Evolutionary conservation across 2,113 vertebrate species (phyloP).

Genomic region (Onychostoma macrolepis): DNA sequence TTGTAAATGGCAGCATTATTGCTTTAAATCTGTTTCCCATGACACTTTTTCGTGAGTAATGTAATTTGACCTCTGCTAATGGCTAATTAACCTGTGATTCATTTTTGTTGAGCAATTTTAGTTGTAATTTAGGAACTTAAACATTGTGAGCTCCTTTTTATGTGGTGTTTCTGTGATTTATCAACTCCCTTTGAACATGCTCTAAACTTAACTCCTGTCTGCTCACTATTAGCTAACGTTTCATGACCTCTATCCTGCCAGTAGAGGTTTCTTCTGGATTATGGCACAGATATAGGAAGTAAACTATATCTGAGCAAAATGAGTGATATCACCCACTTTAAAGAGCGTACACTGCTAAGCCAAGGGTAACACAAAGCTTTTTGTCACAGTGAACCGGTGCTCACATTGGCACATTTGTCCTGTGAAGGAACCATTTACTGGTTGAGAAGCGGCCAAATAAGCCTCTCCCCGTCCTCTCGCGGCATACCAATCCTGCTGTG

Average conservation of each 20-base stretch:
- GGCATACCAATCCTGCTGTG: slow-evolving; percentile 25
- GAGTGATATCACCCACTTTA: neutral
- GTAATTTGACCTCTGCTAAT: slow-evolving; percentile 1
- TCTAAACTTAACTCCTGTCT: neutral
- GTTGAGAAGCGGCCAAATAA: slow-evolving; percentile 6
- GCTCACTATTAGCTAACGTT: neutral
- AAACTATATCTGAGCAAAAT: neutral
- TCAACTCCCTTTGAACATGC: neutral
- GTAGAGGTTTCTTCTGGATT: neutral
- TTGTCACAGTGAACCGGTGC: neutral
- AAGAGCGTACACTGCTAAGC: neutral
- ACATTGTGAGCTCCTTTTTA: neutral
- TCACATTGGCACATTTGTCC: neutral
- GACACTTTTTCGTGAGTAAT: neutral
- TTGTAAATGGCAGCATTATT: neutral
- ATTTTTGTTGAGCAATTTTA: neutral
- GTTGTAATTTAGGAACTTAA: neutral
- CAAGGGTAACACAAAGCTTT: neutral
- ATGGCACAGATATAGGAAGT: neutral
- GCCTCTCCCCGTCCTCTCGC: neutral
- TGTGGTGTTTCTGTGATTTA: neutral
- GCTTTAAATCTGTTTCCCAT: neutral
- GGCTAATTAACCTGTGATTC: neutral
- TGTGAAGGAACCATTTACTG: slow-evolving; percentile 8
- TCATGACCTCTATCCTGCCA: neutral